phyloP scores from a whole-genome alignment of 1,140 invertebrate genomes.

The Drosophila pseudoobscura region DNA sequence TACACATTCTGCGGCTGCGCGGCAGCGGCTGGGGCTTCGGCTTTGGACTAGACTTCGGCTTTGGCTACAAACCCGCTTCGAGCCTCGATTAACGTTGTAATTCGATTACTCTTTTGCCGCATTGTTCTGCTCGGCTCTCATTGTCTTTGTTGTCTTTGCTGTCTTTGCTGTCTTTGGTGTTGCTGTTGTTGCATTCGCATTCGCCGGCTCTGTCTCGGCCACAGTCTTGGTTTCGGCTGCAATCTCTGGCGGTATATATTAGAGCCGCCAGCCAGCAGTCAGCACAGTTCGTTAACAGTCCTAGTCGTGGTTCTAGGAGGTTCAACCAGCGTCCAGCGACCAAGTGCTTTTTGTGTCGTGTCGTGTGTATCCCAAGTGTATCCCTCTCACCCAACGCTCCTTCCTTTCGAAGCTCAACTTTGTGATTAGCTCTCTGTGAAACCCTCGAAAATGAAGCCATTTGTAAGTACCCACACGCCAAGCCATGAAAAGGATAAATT shows the following conservation, averaged over 20 bases:
- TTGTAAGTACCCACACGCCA: conserved; percentile 68
- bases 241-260: conserved; percentile 79
- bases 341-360: conserved; percentile 51
- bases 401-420: conserved; percentile 42
- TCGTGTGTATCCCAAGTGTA: conserved; percentile 53
- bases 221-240: conserved; percentile 29
- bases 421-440: conserved; percentile 56
- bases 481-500: conserved; percentile 34
- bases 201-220: conserved; percentile 34
- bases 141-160: conserved; percentile 35
- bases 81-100: conserved; percentile 77
- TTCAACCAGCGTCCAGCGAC: conserved; percentile 77
- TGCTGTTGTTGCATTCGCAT: conserved; percentile 29
- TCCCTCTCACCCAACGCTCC: conserved; percentile 14
- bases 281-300: conserved; percentile 84
- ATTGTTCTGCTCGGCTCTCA: conserved; percentile 73
- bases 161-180: conserved; percentile 9
- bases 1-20: conserved; percentile 52
- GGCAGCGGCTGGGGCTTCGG: conserved; percentile 14
- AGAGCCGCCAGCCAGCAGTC: conserved; percentile 61
- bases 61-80: conserved; percentile 65
- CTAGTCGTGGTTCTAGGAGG: conserved; percentile 83
- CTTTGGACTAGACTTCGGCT: conserved; percentile 46
- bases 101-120: conserved; percentile 73
- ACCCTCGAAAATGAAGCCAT: conserved; percentile 67